phyloP scores from a whole-genome alignment of 2,797 vertebrate genomes.

The Anguilla pacifica region DNA sequence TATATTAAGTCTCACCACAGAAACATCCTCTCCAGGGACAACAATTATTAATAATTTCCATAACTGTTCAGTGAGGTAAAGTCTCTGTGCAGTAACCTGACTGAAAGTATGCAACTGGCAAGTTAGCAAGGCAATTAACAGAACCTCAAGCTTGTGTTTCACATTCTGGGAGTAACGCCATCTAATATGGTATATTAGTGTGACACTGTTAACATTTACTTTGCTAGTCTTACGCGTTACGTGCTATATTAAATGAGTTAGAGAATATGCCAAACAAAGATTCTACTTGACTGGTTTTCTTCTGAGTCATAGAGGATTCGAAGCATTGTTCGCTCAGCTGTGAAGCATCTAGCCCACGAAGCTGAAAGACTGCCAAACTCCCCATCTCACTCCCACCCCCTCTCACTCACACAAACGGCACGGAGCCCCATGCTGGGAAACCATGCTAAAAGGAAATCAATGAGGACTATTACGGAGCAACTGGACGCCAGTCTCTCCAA shows the following conservation, averaged over 20 bases:
- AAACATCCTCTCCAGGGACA: background rate
- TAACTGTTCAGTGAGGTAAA: background rate
- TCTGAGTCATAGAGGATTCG: background rate
- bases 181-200: background rate
- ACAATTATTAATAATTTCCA: background rate
- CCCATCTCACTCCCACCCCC: background rate
- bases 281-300: background rate
- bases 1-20: background rate
- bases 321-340: background rate
- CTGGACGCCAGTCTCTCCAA: slow-evolving; percentile 13
- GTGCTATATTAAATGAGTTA: background rate
- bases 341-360: background rate
- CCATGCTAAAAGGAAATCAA: slow-evolving; percentile 57
- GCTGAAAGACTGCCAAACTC: background rate
- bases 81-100: background rate
- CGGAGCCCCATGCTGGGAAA: slow-evolving; percentile 22
- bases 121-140: background rate
- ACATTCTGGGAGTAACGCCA: background rate
- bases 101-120: background rate
- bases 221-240: background rate
- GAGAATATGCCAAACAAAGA: background rate
- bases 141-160: background rate
- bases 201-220: background rate
- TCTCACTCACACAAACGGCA: slow-evolving; percentile 22
- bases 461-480: slow-evolving; percentile 54